Base-by-base conservation (phyloP, 23 tunicate genomes). In the Styela plicata region DNA sequence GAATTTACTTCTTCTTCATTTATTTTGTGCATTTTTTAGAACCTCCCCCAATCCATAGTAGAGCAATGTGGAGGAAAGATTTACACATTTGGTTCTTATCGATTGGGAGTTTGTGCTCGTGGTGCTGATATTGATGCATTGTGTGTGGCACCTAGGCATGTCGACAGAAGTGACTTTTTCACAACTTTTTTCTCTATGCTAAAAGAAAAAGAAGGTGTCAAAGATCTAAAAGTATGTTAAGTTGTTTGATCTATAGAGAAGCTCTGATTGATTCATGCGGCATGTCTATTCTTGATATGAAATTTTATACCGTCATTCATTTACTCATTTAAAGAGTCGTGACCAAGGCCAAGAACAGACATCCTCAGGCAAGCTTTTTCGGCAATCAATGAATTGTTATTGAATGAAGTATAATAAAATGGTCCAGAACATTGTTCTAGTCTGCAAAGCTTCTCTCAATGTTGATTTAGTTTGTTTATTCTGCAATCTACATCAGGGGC, bases 61-160 rank as follows among this genome's bases (percentile, higher is more conserved):
- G 93, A 88, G 20, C 73, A 79, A 2, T 84, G 85, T 63, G 98
- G 98, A 18, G 98, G 98, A 52, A 94, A 94, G 53, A 63, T 94
- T 33, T 94, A 83, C 74, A 94, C 98, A 23, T 94, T 94, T 89
- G 98, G 98, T 13, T 94, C 98, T 5, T 94, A 89, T 63, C 73
- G 98, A 70, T 91, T 94, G 34, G 98, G 98, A 1, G 98, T 94
- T 3, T 86, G 95, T 89, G 91, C 95, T 28, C 74, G 74, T 25
- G 88, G 88, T 33, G 98, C 95, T 83, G 98, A 94, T 80, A 94
- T 94, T 89, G 98, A 94, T 79, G 85, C 95, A 22, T 63, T 94
- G 52, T 89, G 95, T 83, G 95, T 94, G 36, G 95, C 85, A 16
- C 98, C 98, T 13, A 66, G 95, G 2, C 98, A 94, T 89, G 98